These are phyloP conservation scores for Sebastes kiyomatsui DNA, from an alignment of 2,797 vertebrate genomes.

Conservation along the genomic window DNA sequence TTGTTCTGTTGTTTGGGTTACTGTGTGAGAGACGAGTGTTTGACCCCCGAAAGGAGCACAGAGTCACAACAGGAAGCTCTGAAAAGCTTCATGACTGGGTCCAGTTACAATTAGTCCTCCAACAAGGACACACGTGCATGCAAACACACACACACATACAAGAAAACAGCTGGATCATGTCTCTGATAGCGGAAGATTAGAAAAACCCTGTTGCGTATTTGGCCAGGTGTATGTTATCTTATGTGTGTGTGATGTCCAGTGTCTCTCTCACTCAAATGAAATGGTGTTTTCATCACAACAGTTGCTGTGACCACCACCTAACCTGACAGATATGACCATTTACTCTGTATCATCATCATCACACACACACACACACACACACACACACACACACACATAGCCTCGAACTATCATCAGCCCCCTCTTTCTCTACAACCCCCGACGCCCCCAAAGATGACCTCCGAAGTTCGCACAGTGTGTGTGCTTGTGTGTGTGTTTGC, in stretches of 20 bases:
- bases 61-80: slow-evolving; percentile 71
- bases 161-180: slow-evolving; percentile 46
- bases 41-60: slow-evolving; percentile 19
- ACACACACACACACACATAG: slow-evolving; percentile 3
- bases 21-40: slow-evolving; percentile 24
- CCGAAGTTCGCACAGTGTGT: slow-evolving; percentile 43
- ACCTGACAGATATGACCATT: slow-evolving; percentile 34
- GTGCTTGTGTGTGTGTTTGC: slow-evolving; percentile 25
- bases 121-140: slow-evolving; percentile 23
- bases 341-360: slow-evolving; percentile 21
- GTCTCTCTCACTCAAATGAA: slow-evolving; percentile 42
- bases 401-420: slow-evolving; percentile 49
- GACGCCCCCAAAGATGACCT: slow-evolving; percentile 38
- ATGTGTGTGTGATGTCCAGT: slow-evolving; percentile 13
- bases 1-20: slow-evolving; percentile 58
- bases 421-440: not conserved
- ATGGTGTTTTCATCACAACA: slow-evolving; percentile 66
- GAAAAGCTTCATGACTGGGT: slow-evolving; percentile 57
- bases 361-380: not conserved
- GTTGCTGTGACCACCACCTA: slow-evolving; percentile 57
- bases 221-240: slow-evolving; percentile 31
- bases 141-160: not conserved
- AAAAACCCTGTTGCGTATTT: not conserved
- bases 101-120: slow-evolving; percentile 65
- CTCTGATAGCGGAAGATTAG: slow-evolving; percentile 15